Percentiles rank a stretch among this genome's conserved stretches.
Conservation (phyloP, 1,140 invertebrate species). For the Drosophila bocki region DNA sequence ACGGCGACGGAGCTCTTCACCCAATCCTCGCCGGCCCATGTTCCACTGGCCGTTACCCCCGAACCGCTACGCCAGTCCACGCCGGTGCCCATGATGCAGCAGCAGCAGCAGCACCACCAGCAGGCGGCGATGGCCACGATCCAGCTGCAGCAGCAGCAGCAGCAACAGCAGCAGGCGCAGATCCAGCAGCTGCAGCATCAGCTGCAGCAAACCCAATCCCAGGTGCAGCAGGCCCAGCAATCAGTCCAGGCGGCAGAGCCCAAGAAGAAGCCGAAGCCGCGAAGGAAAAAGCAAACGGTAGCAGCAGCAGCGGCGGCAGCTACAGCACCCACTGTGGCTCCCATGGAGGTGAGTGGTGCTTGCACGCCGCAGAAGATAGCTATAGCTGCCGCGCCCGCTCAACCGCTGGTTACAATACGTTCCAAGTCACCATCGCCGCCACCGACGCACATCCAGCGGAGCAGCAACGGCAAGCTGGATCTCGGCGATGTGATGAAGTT, state of each 20-base stretch:
- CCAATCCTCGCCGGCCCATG: constrained; percentile 73
- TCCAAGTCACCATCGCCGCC: constrained; percentile 72
- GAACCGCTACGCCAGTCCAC: constrained; percentile 77
- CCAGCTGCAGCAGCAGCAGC: constrained; percentile 76
- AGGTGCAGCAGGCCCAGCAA: constrained; percentile 73
- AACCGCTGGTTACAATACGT: constrained; percentile 26
- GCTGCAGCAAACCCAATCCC: constrained; percentile 67
- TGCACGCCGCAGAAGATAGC: constrained; percentile 41
- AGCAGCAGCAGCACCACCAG: constrained; percentile 59
- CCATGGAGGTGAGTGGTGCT: constrained; percentile 33
- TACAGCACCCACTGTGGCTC: constrained; percentile 10
- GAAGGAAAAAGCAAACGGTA: constrained; percentile 65
- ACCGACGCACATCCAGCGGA: constrained; percentile 70
- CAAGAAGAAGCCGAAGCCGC: constrained; percentile 78
- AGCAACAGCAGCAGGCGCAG: constrained; percentile 72
- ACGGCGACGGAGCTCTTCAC: constrained; percentile 62
- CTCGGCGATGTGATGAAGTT: constrained; percentile 87
- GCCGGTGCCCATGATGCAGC: constrained; percentile 62
- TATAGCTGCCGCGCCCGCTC: constrained; percentile 19
- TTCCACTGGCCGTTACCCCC: constrained; percentile 70
- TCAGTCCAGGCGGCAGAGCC: constrained; percentile 50
- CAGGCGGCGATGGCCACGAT: constrained; percentile 70
- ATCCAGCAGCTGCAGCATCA: constrained; percentile 74
- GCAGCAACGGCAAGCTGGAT: constrained; percentile 86
- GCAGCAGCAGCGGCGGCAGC: constrained; percentile 14